Evolutionary conservation across 2,113 vertebrate species (phyloP).

Genomic region (Phylloscopus trochilus): DNA sequence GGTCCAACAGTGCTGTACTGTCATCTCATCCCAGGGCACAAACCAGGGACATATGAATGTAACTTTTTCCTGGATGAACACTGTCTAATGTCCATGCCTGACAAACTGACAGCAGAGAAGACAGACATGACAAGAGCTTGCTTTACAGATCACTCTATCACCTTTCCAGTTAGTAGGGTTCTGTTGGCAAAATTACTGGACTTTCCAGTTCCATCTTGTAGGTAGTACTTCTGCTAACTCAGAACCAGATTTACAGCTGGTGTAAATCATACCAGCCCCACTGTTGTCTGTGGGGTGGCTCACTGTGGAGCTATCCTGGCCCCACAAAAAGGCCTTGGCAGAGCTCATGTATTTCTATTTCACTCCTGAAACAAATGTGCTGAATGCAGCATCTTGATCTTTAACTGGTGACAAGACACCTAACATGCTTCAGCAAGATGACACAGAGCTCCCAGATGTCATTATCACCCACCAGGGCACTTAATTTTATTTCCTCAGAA

Average conservation of each 20-base stretch:
- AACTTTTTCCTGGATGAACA: neutral
- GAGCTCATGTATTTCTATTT: neutral
- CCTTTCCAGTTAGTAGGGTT: neutral
- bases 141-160: neutral
- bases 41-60: neutral
- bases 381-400: neutral
- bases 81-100: neutral
- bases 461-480: neutral
- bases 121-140: neutral
- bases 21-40: neutral
- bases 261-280: neutral
- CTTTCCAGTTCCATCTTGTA: neutral
- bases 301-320: neutral
- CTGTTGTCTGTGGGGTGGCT: neutral
- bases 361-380: neutral
- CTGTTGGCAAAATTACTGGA: neutral
- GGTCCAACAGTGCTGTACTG: neutral
- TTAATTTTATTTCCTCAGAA: conserved; percentile 22
- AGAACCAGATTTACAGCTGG: neutral
- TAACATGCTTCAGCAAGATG: neutral
- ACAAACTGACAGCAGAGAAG: neutral
- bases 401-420: neutral
- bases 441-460: neutral
- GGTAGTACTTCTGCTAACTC: neutral
- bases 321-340: neutral